Percentiles rank a stretch among this genome's conserved stretches.
phyloP scores from a whole-genome alignment of 2,888 invertebrate genomes.

The Cantharis flavilabris region DNA sequence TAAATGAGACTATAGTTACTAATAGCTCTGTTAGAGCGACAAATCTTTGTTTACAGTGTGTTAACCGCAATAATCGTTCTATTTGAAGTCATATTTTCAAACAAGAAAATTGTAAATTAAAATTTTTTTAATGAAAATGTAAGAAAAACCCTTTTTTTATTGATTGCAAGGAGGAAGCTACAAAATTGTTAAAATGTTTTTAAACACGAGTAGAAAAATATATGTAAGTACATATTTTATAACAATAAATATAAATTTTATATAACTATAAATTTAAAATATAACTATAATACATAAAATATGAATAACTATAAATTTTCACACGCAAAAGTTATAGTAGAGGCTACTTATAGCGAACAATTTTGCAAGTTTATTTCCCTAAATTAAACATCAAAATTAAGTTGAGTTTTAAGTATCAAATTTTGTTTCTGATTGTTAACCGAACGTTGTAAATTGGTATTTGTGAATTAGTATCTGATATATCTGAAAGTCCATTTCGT shows the following conservation, averaged over 20 bases:
- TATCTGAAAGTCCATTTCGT: conserved; percentile 39
- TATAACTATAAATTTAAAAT: not conserved
- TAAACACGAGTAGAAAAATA: no score
- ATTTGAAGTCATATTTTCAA: no score
- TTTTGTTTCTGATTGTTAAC: not conserved
- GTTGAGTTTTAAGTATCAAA: not conserved
- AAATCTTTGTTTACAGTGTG: no score
- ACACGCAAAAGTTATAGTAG: not conserved
- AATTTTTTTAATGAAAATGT: no score
- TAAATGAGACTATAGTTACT: no score
- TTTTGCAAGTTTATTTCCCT: not conserved
- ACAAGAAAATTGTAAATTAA: no score
- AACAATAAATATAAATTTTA: not conserved
- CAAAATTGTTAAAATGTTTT: no score
- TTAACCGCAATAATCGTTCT: no score
- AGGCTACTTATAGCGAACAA: not conserved
- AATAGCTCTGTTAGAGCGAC: no score
- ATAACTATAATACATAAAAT: not conserved
- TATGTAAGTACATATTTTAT: not conserved
- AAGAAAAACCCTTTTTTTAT: no score
- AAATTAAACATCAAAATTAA: not conserved
- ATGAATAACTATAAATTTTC: not conserved
- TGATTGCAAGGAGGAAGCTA: no score
- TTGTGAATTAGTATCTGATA: conserved; percentile 26
- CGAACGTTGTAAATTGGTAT: not conserved